Evolutionary conservation across 2,113 vertebrate genomes (phyloP), one percentile per base, ranked within the genome.

Genomic region (Microtus richardsoni): DNA sequence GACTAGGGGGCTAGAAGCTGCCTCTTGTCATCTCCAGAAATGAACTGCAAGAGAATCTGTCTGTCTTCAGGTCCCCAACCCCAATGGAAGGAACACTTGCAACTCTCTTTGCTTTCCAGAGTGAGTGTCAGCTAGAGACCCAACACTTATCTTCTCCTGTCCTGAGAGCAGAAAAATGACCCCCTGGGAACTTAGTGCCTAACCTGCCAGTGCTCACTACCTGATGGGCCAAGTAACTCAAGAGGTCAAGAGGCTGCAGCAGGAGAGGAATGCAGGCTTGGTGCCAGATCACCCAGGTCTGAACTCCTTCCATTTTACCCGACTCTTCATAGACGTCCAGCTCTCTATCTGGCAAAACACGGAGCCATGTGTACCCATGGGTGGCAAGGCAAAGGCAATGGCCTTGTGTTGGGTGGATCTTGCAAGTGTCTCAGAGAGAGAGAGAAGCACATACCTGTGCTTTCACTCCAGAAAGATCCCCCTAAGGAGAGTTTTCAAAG

Each of bases 31-130:
- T 68, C 19, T 87, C 7, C 10, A 17, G 33, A 80, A 91, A 84
- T 41, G 39, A 95, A 74, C 17, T 64, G 39, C 54, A 96, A 88
- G 33, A 94, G 41, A 75, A 86, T 80, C 39, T 47, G 5, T 82
- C n/a, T 58, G 58, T 58, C 30, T 11, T 93, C 49, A 13, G 17
- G 60, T 71, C 36, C 68, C 36, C 68, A 85, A 52, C 1, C 22
- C 73, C 44, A 8, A 17, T 17, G 54, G 19, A 73, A 16, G 54
- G 19, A 73, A 73, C 36, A n/a, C 26, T 77, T 39, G 11, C 30
- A 87, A n/a, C 54, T 52, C n/a, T 64, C 86, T 87, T 17, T 9
- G 30, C 78, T 66, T 91, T 12, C n/a, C 12, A 39, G 52, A 66
- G 47, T 74, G 64, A 93, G 28, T 78, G n/a, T 66, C 54, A 41